These are phyloP conservation scores for Discoglossus pictus DNA, from an alignment of 2,797 vertebrate genomes.

Conservation along the genomic window DNA sequence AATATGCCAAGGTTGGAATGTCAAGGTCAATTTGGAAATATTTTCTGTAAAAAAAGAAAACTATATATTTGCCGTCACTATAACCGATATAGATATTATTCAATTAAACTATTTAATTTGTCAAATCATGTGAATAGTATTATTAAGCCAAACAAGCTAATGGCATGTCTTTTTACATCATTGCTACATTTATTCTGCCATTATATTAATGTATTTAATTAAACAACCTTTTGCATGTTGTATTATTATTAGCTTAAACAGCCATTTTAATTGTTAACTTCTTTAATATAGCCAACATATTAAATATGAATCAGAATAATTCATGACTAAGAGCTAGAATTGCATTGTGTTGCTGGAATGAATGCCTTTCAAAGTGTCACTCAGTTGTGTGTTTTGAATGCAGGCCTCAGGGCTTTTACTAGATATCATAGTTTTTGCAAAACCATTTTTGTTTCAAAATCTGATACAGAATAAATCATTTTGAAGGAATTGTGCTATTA, in stretches of 20 bases:
- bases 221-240: conserved; percentile 26
- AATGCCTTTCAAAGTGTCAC: conserved; percentile 19
- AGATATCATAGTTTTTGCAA: neutral
- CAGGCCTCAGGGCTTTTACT: neutral
- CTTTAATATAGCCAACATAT: conserved; percentile 38
- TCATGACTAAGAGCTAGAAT: conserved; percentile 23
- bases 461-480: conserved; percentile 3
- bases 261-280: conserved; percentile 37
- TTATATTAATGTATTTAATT: conserved; percentile 40
- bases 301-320: conserved; percentile 32
- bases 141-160: conserved; percentile 18
- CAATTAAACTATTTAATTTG: conserved; percentile 1
- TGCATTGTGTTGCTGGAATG: conserved; percentile 20
- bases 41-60: neutral
- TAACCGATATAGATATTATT: conserved; percentile 7
- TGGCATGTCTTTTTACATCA: conserved; percentile 32
- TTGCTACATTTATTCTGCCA: conserved; percentile 18
- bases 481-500: neutral
- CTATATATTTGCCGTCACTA: neutral
- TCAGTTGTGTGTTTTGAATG: rapidly evolving
- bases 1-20: conserved; percentile 21
- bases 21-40: conserved; percentile 21
- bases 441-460: neutral
- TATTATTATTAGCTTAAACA: conserved; percentile 19
- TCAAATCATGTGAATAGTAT: neutral